Evolutionary conservation across 2,888 invertebrate species (phyloP).

Genomic region (Drosophila colorata): DNA sequence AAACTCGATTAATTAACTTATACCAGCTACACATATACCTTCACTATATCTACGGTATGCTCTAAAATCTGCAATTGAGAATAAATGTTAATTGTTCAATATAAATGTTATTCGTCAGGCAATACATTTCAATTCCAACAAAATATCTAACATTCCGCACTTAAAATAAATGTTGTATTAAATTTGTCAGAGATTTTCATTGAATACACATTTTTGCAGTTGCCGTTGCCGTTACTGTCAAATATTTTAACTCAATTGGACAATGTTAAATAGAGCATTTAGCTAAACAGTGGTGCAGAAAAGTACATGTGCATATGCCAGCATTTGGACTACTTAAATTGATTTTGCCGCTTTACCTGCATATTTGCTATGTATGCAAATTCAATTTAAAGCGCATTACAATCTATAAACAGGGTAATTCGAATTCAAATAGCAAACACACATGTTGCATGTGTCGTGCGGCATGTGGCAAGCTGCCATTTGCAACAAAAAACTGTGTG

Average conservation of each 20-base stretch:
- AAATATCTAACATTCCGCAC: background rate
- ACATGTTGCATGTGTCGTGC: constrained; percentile 46
- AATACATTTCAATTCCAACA: background rate
- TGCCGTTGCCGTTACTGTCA: background rate
- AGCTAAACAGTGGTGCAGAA: constrained; percentile 14
- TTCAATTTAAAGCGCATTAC: constrained; percentile 54
- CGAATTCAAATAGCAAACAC: constrained; percentile 31
- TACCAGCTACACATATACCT: too few species aligned
- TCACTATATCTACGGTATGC: too few species aligned
- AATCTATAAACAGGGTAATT: constrained; percentile 43
- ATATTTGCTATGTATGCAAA: constrained; percentile 36
- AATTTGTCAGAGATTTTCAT: constrained; percentile 1
- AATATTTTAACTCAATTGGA: constrained; percentile 13
- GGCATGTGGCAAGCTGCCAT: constrained; percentile 15
- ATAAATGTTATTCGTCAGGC: too few species aligned
- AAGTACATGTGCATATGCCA: constrained; percentile 13
- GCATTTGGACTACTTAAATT: constrained; percentile 23
- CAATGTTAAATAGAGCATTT: constrained; percentile 18
- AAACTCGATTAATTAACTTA: too few species aligned
- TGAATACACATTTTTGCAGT: background rate
- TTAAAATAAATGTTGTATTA: background rate
- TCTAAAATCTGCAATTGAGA: too few species aligned
- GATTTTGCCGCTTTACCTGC: constrained; percentile 27
- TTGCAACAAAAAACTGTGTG: constrained; percentile 8
- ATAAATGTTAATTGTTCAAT: background rate